These are phyloP conservation scores for Pristionchus entomophagus DNA, from an alignment of 2,888 invertebrate genomes.

Conservation along the genomic window DNA sequence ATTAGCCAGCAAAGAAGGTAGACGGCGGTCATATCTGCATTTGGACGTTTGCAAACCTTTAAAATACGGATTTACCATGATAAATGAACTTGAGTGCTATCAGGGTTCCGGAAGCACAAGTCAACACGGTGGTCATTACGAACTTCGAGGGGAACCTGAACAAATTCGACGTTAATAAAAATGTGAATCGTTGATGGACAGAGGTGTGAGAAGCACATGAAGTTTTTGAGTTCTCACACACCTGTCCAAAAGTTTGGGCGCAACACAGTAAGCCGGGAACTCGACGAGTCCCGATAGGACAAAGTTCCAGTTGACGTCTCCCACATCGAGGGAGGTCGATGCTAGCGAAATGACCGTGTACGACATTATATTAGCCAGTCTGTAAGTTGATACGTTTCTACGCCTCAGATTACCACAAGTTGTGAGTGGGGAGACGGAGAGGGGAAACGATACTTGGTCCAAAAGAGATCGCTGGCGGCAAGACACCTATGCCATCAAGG, in stretches of 20 bases:
- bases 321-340: not conserved
- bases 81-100: not conserved
- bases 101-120: not conserved
- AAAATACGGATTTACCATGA: not conserved
- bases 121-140: not conserved
- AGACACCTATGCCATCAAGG: too few relatives aligned
- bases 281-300: constrained; percentile 37
- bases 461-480: too few relatives aligned
- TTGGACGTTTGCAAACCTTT: not conserved
- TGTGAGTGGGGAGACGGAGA: too few relatives aligned
- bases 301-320: constrained; percentile 33
- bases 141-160: not conserved
- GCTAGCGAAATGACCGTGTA: not conserved
- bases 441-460: too few relatives aligned
- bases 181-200: too few relatives aligned
- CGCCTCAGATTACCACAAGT: not conserved
- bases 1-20: not conserved
- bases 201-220: too few relatives aligned
- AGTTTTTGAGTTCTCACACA: too few relatives aligned
- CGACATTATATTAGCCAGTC: not conserved
- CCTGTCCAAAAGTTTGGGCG: constrained; percentile 8
- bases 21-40: not conserved
- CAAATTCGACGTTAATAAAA: not conserved
- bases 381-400: not conserved
- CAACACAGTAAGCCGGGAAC: constrained; percentile 4